A percentile compares a stretch with the other conserved stretches of the same genome.
These are phyloP conservation scores for Cephus pulcher DNA, from an alignment of 2,888 invertebrate genomes.

Conservation along the genomic window DNA sequence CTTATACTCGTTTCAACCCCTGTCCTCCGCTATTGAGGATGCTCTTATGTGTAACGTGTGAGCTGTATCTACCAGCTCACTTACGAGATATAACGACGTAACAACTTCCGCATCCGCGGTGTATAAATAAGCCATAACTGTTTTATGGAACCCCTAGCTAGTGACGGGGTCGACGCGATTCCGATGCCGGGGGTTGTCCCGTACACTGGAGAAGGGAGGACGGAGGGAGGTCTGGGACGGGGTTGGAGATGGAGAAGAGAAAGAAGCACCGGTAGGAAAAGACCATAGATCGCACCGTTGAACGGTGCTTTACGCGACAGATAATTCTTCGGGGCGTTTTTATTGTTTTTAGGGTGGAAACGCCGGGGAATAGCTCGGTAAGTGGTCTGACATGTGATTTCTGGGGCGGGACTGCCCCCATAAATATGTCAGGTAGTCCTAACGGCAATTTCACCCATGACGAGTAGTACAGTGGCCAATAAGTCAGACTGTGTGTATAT, in stretches of 20 bases:
- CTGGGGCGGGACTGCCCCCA: conserved; percentile 28
- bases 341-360: conserved; percentile 41
- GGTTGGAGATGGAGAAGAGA: conserved; percentile 16
- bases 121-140: conserved; percentile 60
- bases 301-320: conserved; percentile 42
- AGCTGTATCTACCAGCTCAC: too few species aligned
- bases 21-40: too few species aligned
- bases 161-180: conserved; percentile 21
- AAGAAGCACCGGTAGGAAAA: conserved; percentile 29
- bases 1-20: too few species aligned
- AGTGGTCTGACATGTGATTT: conserved; percentile 39
- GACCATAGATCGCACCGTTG: conserved; percentile 24
- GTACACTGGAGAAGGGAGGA: conserved; percentile 18
- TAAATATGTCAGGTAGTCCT: conserved; percentile 33
- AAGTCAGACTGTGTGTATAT: too few species aligned
- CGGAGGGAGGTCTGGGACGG: conserved; percentile 12
- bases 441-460: too few species aligned
- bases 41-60: too few species aligned
- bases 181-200: conserved; percentile 23
- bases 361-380: conserved; percentile 36
- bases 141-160: conserved; percentile 48
- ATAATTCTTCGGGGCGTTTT: conserved; percentile 51
- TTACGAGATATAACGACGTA: conserved; percentile 37
- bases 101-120: conserved; percentile 46
- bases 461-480: too few species aligned